These are phyloP conservation scores for human DNA, from an alignment of 2,113 vertebrate genomes.

Conservation along the genomic window DNA sequence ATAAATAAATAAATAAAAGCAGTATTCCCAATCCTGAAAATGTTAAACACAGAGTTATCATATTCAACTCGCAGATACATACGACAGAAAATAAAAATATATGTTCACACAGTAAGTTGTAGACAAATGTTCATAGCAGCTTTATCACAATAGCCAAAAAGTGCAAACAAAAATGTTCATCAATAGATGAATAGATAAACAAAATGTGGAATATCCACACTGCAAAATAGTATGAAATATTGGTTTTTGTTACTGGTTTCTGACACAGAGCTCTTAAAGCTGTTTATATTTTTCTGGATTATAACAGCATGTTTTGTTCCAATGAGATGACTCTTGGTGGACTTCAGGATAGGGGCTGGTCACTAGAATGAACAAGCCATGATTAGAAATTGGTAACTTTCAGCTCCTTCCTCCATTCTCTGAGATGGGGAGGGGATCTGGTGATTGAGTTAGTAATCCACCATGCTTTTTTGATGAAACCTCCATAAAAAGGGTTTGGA, in stretches of 20 bases:
- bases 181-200: not conserved
- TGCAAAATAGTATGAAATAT: not conserved
- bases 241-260: not conserved
- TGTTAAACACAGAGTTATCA: too few species aligned
- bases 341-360: not conserved
- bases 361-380: too few species aligned
- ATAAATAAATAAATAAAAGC: too few species aligned
- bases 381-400: too few species aligned
- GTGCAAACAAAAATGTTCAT: too few species aligned
- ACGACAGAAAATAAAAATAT: not conserved
- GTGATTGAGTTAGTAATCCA: not conserved
- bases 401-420: too few species aligned
- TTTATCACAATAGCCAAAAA: too few species aligned
- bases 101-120: not conserved
- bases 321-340: not conserved
- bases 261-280: not conserved
- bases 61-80: too few species aligned
- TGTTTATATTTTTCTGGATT: not conserved
- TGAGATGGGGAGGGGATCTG: not conserved
- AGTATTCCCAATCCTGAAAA: too few species aligned
- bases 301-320: not conserved
- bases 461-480: not conserved
- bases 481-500: not conserved
- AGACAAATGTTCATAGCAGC: too few species aligned
- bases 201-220: not conserved